These are phyloP conservation scores for Antechinus flavipes DNA, from an alignment of 2,113 vertebrate genomes.

Conservation along the genomic window DNA sequence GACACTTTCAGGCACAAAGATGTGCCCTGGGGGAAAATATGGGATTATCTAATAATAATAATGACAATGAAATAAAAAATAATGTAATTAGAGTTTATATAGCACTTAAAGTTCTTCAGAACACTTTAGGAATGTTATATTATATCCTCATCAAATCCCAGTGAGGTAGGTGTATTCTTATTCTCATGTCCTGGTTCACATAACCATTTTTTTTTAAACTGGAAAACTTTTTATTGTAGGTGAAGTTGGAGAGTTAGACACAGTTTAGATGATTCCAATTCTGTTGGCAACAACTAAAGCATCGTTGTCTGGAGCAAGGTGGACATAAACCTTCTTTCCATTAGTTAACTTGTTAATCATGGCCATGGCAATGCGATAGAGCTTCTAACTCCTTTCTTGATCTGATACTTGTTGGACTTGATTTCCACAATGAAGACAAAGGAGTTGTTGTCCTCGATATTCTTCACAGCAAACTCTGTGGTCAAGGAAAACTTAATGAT, in stretches of 20 bases:
- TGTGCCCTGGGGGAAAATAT: not conserved
- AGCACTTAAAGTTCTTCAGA: not conserved
- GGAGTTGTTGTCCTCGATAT: not conserved
- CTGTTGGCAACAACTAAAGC: not conserved
- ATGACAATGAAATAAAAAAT: not conserved
- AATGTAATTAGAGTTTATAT: not conserved
- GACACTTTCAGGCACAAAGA: not conserved
- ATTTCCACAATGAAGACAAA: not conserved
- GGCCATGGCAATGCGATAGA: not conserved
- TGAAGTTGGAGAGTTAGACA: not conserved
- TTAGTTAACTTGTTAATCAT: not conserved
- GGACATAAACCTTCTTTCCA: not conserved
- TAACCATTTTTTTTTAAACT: not conserved
- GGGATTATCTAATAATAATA: not conserved
- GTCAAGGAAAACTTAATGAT: not conserved
- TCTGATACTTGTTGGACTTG: not conserved
- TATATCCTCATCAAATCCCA: no score
- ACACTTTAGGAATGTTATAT: not conserved
- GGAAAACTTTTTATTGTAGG: not conserved
- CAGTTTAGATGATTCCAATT: not conserved
- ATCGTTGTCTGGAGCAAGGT: not conserved
- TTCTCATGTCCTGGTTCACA: not conserved
- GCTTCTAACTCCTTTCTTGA: not conserved
- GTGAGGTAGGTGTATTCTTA: no score
- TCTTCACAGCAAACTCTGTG: not conserved